These are phyloP conservation scores for Phaedon cochleariae DNA, from an alignment of 2,888 invertebrate genomes.

Conservation along the genomic window DNA sequence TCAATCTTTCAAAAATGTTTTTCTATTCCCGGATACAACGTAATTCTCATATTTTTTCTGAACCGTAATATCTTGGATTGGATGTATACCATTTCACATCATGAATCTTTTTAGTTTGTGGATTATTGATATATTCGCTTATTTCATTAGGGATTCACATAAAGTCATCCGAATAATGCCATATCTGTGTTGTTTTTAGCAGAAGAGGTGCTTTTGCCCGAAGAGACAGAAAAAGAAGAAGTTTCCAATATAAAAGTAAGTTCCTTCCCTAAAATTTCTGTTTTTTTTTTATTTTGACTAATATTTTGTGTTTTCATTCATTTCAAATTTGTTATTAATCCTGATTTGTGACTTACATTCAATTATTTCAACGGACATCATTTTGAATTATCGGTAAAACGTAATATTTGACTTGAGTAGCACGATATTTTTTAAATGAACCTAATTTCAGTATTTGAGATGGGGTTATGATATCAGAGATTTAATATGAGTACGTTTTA, in stretches of 20 bases:
- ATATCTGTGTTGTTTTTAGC: constrained; percentile 26
- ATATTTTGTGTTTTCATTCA: constrained; percentile 31
- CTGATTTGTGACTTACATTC: constrained; percentile 34
- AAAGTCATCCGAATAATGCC: too few relatives aligned
- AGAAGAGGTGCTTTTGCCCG: constrained; percentile 44
- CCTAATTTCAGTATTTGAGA: constrained; percentile 2
- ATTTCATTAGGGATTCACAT: too few relatives aligned
- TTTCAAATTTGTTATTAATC: constrained; percentile 26
- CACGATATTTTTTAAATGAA: too few relatives aligned
- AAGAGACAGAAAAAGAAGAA: constrained; percentile 41
- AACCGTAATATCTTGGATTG: too few relatives aligned
- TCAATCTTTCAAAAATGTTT: too few relatives aligned
- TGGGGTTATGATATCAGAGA: neutral
- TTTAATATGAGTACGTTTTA: too few relatives aligned
- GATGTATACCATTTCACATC: too few relatives aligned
- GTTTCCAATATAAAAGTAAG: constrained; percentile 52
- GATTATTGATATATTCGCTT: too few relatives aligned
- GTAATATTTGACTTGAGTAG: constrained; percentile 11
- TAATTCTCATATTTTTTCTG: too few relatives aligned
- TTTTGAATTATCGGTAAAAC: constrained; percentile 14
- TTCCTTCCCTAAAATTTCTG: constrained; percentile 19
- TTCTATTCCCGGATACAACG: too few relatives aligned
- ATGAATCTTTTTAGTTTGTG: too few relatives aligned
- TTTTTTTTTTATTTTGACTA: constrained; percentile 26
- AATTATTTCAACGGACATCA: constrained; percentile 14